Base-by-base conservation (phyloP, 2,888 invertebrate species). In the Gymnocheta viridis region DNA sequence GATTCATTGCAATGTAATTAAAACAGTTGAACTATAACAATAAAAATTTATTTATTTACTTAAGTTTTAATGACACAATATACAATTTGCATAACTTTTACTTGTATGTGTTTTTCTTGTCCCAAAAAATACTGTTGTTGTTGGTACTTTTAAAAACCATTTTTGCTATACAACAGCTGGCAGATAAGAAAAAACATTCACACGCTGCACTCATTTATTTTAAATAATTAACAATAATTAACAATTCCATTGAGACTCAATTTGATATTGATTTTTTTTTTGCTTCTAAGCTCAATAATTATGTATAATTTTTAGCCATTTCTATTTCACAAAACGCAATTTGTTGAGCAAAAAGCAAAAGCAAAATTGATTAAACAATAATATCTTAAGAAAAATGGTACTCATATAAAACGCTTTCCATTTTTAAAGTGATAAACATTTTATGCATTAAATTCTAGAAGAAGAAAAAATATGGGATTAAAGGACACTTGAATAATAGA, bases 221-320 rank as follows among this genome's bases (percentile, higher is more conserved):
- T 19, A 9, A 32, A 69, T 41, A 54, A 60, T 51, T 54, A 54
- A 54, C 54, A 62, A 62, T 27, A 74, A 79, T 79, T 72, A 72
- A 56, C 54, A 29, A 41, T 70, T 56, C 32, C 14, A 24, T 10
- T 22, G 19, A 24, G 17, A 54, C 47, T 69, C 17, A 24, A 24
- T 38, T 17, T 19, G 10, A 67, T 32, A 67, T 49, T 49, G 35
- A 49, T 35, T 47, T 32, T 24, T 62, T 38, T 41, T 44, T 44
- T 44, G n/a, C 10, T 47, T 47, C 12, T 24, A 32, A 32, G 19
- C 44, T 62, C 7, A 49, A 22, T 66, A 29, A 22, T 29, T 19
- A 22, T 66, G 47, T 6, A n/a, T n/a, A 22, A 32, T 35, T 32
- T 35, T 64, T 17, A 12, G 2, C 17, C 17, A 44, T 62, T 27